These are phyloP conservation scores for Arge pagana DNA, from an alignment of 2,888 invertebrate species.

Conservation along the genomic window DNA sequence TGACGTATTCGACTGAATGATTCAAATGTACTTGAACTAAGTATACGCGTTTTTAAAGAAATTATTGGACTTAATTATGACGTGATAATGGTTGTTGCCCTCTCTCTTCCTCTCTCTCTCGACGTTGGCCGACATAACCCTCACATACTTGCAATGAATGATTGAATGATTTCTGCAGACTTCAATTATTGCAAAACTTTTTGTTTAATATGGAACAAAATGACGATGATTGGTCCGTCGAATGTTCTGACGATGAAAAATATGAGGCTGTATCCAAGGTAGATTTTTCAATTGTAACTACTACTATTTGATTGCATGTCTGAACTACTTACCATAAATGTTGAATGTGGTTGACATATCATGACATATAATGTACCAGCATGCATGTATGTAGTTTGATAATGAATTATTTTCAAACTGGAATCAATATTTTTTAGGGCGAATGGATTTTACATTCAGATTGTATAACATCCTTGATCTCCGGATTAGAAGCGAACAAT, in stretches of 20 bases:
- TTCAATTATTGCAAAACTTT: conserved; percentile 15
- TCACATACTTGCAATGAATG: no score
- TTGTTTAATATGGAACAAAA: conserved; percentile 57
- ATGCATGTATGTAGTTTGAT: neutral
- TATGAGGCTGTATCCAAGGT: conserved; percentile 52
- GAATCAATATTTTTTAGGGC: conserved; percentile 34
- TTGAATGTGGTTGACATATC: no score
- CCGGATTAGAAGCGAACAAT: conserved; percentile 68
- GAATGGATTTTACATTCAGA: conserved; percentile 71
- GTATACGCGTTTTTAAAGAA: no score
- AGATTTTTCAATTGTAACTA: conserved; percentile 16
- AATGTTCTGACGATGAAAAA: conserved; percentile 72
- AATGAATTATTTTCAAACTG: neutral
- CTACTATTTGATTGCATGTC: neutral
- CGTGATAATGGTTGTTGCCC: no score
- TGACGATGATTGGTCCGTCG: conserved; percentile 66
- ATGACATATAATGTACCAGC: neutral
- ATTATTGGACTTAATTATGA: no score
- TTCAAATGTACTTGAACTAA: no score
- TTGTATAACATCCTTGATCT: conserved; percentile 74
- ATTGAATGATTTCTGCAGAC: no score
- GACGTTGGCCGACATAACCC: no score
- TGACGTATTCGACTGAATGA: no score
- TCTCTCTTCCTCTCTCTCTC: no score
- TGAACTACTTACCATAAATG: neutral